These are phyloP conservation scores for Eulacestoma nigropectus DNA, from an alignment of 2,113 vertebrate genomes.

Conservation along the genomic window DNA sequence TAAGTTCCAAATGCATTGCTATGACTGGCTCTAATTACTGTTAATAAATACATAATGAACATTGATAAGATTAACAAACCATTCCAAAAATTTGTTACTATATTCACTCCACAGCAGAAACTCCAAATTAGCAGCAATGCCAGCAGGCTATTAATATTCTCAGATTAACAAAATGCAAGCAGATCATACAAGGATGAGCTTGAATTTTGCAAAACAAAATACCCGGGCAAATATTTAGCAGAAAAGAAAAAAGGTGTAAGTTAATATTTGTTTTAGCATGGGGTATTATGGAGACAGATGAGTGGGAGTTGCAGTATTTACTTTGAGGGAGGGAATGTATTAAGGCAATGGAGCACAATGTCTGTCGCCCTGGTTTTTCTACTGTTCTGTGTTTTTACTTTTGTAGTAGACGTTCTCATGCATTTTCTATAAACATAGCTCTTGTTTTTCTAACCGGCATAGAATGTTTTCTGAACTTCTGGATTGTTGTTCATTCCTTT, in stretches of 20 bases:
- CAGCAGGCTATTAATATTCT: conserved; percentile 10
- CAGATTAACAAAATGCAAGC: neutral
- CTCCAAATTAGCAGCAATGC: neutral
- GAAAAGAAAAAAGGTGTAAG: neutral
- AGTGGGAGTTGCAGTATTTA: neutral
- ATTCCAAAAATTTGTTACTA: neutral
- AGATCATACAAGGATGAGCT: neutral
- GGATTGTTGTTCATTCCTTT: too few relatives aligned
- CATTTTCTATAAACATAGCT: too few relatives aligned
- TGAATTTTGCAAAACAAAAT: neutral
- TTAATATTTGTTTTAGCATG: neutral
- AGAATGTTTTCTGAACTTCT: too few relatives aligned
- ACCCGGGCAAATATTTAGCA: neutral
- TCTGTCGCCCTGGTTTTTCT: too few relatives aligned
- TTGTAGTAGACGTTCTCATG: too few relatives aligned
- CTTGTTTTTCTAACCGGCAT: too few relatives aligned
- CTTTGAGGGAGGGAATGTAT: neutral
- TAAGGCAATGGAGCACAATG: neutral
- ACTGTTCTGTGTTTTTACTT: too few relatives aligned
- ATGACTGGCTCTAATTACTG: neutral
- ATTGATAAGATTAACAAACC: conserved; percentile 37
- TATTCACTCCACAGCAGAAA: neutral
- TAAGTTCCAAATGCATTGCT: neutral
- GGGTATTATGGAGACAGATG: neutral
- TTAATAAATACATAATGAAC: conserved; percentile 10